phyloP scores from a whole-genome alignment of 2,113 vertebrate genomes.

The Erythrocercus mccallii region DNA sequence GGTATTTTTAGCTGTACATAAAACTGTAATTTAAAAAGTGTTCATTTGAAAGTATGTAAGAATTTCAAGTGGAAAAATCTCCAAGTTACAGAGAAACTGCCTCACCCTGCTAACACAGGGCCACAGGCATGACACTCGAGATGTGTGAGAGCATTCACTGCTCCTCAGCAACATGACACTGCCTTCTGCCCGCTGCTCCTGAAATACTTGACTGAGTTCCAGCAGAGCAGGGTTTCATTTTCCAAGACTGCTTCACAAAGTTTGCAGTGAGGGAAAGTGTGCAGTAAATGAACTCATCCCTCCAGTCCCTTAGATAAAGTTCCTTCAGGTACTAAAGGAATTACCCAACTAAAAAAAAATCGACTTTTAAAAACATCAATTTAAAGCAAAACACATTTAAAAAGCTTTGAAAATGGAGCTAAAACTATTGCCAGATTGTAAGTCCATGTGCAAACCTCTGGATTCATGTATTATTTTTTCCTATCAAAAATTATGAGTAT shows the following conservation, averaged over 20 bases:
- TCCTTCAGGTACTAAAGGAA: neutral
- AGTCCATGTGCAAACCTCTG: neutral
- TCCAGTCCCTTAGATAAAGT: neutral
- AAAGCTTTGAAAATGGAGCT: neutral
- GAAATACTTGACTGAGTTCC: conserved; percentile 16
- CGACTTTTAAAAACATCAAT: neutral
- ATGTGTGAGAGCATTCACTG: neutral
- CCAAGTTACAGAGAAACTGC: neutral
- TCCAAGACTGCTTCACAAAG: neutral
- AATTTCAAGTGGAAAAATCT: neutral
- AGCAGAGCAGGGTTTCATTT: conserved; percentile 28
- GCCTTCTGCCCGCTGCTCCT: neutral
- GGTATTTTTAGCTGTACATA: neutral
- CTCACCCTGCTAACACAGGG: neutral
- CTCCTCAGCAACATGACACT: neutral
- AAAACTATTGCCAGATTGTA: neutral
- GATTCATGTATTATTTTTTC: neutral
- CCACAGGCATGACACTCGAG: neutral
- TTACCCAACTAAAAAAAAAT: neutral
- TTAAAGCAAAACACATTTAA: neutral
- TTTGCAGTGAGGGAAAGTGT: neutral
- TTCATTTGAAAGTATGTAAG: neutral
- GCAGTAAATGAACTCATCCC: neutral
- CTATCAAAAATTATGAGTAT: neutral
- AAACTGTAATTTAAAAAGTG: neutral